A percentile compares a stretch with the other conserved stretches of the same genome.
phyloP scores from a whole-genome alignment of 1,140 invertebrate species.

The Halyomorpha halys region DNA sequence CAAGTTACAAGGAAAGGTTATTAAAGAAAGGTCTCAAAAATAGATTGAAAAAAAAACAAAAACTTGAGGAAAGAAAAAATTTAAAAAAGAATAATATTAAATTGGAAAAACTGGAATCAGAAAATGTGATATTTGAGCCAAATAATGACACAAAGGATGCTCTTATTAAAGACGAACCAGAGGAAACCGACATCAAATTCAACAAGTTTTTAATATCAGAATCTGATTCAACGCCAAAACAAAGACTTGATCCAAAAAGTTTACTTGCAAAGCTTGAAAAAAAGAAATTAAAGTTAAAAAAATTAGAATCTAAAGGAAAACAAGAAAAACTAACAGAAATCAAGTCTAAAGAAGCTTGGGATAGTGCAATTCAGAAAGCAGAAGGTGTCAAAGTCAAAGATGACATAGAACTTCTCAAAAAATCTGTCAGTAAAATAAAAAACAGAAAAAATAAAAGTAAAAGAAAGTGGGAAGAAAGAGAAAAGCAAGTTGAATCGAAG shows the following conservation, averaged over 20 bases:
- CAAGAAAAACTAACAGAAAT: conserved; percentile 22
- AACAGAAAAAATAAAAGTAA: conserved; percentile 22
- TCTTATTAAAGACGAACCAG: background rate
- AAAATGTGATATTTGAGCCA: background rate
- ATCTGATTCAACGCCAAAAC: conserved; percentile 1
- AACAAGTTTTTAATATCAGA: conserved; percentile 22
- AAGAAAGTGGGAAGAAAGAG: conserved; percentile 25
- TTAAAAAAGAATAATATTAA: conserved; percentile 15
- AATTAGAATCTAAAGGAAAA: conserved; percentile 21
- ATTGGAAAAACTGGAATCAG: background rate
- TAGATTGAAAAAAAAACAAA: conserved; percentile 22
- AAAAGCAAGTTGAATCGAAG: conserved; percentile 16
- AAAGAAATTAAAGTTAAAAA: conserved; percentile 23
- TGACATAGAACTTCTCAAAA: conserved; percentile 24
- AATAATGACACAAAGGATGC: background rate
- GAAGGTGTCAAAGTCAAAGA: conserved; percentile 29
- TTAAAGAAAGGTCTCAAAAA: conserved; percentile 23
- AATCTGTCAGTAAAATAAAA: conserved; percentile 22
- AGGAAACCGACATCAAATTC: background rate
- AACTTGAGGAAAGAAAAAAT: conserved; percentile 21
- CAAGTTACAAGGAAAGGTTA: conserved; percentile 23
- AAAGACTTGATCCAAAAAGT: conserved; percentile 16
- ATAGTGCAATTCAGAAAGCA: conserved; percentile 26
- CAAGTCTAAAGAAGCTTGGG: conserved; percentile 22
- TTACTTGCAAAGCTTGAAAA: conserved; percentile 18